phyloP scores from a whole-genome alignment of 64 coral and sea anemone species.

The Actinia equina region DNA sequence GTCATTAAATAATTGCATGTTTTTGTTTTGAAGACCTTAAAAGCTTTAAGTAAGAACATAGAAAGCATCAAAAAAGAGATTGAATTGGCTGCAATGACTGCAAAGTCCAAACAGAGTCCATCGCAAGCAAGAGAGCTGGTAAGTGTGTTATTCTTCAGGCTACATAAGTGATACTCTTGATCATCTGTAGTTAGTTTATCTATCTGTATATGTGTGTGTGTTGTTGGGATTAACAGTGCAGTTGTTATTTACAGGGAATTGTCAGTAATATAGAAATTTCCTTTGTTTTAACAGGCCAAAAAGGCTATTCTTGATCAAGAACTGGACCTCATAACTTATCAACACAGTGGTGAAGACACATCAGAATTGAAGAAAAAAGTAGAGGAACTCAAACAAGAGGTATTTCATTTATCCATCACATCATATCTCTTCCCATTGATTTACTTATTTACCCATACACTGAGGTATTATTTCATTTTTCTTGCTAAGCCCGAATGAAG shows the following conservation, averaged over 20 bases:
- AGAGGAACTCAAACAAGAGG: conserved; percentile 98
- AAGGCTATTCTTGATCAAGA: conserved; percentile 97
- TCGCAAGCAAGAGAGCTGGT: conserved; percentile 89
- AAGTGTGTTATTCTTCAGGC: not conserved
- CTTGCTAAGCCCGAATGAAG: too few relatives aligned
- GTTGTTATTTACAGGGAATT: too few relatives aligned
- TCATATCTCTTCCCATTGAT: not conserved
- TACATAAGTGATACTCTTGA: too few relatives aligned
- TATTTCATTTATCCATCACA: conserved; percentile 1
- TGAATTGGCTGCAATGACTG: conserved; percentile 81
- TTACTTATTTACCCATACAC: not conserved
- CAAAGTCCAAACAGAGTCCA: conserved; percentile 91
- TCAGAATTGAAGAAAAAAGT: conserved; percentile 92
- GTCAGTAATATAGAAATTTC: too few relatives aligned
- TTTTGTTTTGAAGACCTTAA: conserved; percentile 67
- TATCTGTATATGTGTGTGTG: too few relatives aligned
- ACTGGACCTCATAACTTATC: conserved; percentile 91
- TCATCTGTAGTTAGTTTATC: too few relatives aligned
- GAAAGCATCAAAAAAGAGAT: conserved; percentile 82
- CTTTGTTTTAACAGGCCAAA: conserved; percentile 57
- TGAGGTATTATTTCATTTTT: not conserved
- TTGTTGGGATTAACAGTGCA: too few relatives aligned
- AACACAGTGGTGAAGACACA: conserved; percentile 95
- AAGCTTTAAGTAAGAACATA: conserved; percentile 81
- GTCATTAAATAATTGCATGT: too few relatives aligned